phyloP scores from a whole-genome alignment of 2,888 invertebrate genomes.

The Pyrrhia umbra region DNA sequence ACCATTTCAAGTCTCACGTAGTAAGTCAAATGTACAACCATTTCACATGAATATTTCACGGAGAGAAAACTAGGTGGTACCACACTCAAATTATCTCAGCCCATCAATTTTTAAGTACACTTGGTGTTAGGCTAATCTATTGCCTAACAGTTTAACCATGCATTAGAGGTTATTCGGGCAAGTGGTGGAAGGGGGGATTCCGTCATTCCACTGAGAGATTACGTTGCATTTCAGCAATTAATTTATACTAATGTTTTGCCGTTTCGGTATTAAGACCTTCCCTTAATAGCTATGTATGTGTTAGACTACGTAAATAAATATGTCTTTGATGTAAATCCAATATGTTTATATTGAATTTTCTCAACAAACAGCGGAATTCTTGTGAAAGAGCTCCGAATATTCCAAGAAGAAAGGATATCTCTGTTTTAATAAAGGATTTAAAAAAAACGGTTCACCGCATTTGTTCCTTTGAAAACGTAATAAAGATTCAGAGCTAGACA shows the following conservation, averaged over 20 bases:
- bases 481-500: neutral
- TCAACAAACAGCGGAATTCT: slow-evolving; percentile 1
- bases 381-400: neutral
- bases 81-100: slow-evolving; percentile 42
- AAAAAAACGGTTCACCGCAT: neutral
- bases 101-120: slow-evolving; percentile 48
- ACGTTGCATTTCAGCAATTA: slow-evolving; percentile 49
- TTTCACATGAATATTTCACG: slow-evolving; percentile 20
- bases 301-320: neutral
- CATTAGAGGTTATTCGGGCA: slow-evolving; percentile 41
- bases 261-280: slow-evolving; percentile 30
- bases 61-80: slow-evolving; percentile 33
- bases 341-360: neutral
- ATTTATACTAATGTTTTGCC: slow-evolving; percentile 55
- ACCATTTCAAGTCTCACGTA: slow-evolving; percentile 2
- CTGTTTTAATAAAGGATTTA: neutral
- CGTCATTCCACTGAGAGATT: slow-evolving; percentile 52
- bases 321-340: neutral
- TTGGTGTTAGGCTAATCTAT: slow-evolving; percentile 45
- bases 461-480: neutral
- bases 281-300: slow-evolving; percentile 16
- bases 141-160: slow-evolving; percentile 46
- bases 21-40: slow-evolving; percentile 28
- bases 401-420: neutral
- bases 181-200: slow-evolving; percentile 8